Percentiles rank a stretch among this genome's conserved stretches.
These are phyloP conservation scores for Eidolon dupreanum DNA, from an alignment of 2,797 vertebrate genomes.

Conservation along the genomic window DNA sequence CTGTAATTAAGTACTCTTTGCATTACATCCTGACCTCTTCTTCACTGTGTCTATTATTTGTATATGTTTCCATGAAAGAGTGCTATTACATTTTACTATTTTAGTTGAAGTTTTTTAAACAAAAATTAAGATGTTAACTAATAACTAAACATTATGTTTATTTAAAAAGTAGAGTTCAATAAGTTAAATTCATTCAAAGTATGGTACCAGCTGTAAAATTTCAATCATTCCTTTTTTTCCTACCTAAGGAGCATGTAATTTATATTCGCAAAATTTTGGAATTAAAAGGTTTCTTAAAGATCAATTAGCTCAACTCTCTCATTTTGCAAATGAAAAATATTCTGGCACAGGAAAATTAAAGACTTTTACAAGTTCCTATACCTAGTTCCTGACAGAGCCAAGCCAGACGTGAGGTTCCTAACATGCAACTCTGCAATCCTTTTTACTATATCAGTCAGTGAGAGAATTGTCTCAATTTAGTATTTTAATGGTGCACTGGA, in stretches of 20 bases:
- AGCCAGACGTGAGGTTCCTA: background rate
- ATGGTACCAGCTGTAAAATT: background rate
- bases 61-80: background rate
- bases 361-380: background rate
- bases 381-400: background rate
- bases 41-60: conserved; percentile 13
- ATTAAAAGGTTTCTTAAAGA: conserved; percentile 13
- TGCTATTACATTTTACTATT: background rate
- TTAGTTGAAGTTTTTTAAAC: background rate
- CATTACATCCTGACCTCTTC: background rate
- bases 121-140: background rate
- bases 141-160: background rate
- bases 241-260: background rate
- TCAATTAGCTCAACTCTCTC: background rate
- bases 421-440: background rate
- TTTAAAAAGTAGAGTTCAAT: background rate
- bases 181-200: background rate
- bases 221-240: background rate
- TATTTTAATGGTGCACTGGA: background rate
- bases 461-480: background rate
- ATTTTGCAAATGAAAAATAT: conserved; percentile 32
- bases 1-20: background rate
- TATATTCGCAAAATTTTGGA: background rate
- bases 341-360: background rate
- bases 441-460: background rate